phyloP scores from a whole-genome alignment of 2,113 vertebrate genomes.

The Kryptolebias marmoratus region DNA sequence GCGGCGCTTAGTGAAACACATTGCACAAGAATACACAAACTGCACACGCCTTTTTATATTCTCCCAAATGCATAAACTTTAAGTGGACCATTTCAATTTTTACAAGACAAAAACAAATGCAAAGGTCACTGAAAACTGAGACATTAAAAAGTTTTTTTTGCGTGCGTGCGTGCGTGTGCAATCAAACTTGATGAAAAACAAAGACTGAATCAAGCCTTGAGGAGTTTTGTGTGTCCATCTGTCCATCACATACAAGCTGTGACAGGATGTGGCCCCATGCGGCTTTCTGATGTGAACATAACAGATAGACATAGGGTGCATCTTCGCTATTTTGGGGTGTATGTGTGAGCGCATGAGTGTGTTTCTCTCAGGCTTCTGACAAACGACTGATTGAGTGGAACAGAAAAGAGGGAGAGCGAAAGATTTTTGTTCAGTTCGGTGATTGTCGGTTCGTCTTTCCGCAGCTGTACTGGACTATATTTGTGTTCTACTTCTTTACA shows the following conservation, averaged over 20 bases:
- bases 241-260: conserved; percentile 22
- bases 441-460: background rate
- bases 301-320: conserved; percentile 17
- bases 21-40: background rate
- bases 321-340: background rate
- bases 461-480: background rate
- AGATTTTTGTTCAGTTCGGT: conserved; percentile 45
- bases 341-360: conserved; percentile 6
- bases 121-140: background rate
- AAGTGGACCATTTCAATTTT: background rate
- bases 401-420: conserved; percentile 10
- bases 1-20: conserved; percentile 41
- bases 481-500: background rate
- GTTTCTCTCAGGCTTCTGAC: conserved; percentile 19
- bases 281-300: conserved; percentile 29
- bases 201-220: background rate
- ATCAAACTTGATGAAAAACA: background rate
- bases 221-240: conserved; percentile 13
- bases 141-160: background rate
- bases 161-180: background rate
- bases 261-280: conserved; percentile 22
- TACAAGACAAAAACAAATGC: background rate
- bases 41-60: background rate
- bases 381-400: conserved; percentile 49
- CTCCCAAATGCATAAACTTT: background rate